phyloP scores from a whole-genome alignment of 2,797 vertebrate genomes.

The Tragopan temminckii region DNA sequence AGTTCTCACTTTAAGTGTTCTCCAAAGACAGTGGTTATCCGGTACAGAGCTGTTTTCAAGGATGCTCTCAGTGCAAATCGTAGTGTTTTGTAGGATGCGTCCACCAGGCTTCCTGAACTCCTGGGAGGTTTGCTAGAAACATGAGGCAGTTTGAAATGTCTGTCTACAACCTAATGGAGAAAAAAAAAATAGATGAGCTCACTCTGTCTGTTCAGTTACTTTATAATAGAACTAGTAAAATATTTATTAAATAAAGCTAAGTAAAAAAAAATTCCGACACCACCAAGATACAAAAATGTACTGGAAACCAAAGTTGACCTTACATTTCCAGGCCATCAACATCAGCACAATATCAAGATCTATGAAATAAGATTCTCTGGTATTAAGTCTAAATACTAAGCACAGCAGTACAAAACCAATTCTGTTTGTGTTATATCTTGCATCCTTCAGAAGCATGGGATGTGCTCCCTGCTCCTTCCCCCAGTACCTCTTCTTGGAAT shows the following conservation, averaged over 20 bases:
- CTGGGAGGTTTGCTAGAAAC: constrained; percentile 93
- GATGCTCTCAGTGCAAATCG: constrained; percentile 93
- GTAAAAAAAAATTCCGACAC: neutral
- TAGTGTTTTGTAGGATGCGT: constrained; percentile 92
- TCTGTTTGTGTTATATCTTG: neutral
- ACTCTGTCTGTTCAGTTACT: neutral
- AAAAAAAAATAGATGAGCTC: neutral
- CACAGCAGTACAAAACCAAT: neutral
- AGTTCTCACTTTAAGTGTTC: constrained; percentile 92
- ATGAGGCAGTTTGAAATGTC: constrained; percentile 96
- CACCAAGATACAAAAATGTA: neutral
- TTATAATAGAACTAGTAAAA: neutral
- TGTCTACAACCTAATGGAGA: constrained; percentile 90
- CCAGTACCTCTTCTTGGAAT: constrained; percentile 8
- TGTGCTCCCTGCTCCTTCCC: neutral
- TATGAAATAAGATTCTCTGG: neutral
- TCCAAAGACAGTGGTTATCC: constrained; percentile 94
- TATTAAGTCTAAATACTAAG: neutral
- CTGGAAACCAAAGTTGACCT: neutral
- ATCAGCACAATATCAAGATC: neutral
- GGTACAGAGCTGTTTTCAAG: constrained; percentile 94
- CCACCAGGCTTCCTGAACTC: constrained; percentile 85
- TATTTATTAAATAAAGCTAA: neutral
- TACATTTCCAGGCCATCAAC: neutral
- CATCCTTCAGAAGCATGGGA: constrained; percentile 5